Evolutionary conservation across 1,140 invertebrate species (phyloP).

Genomic region (Eriosoma lanigerum): DNA sequence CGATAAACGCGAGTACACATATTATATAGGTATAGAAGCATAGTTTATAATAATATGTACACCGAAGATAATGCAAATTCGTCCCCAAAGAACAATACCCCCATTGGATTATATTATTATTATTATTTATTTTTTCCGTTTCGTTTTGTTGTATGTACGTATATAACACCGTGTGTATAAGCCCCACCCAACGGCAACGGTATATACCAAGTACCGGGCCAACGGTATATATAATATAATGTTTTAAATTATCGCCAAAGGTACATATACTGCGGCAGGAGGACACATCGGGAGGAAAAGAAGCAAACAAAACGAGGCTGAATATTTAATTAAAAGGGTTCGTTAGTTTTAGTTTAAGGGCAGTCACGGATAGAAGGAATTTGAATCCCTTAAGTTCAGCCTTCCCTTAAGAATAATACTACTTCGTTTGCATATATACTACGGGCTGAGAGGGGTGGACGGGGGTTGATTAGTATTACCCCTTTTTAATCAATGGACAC

Average conservation of each 20-base stretch:
- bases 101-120: constrained; percentile 11
- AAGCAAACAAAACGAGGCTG: constrained; percentile 43
- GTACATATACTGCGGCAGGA: too few species aligned
- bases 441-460: background rate
- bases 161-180: background rate
- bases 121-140: constrained; percentile 5
- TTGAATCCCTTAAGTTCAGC: constrained; percentile 52
- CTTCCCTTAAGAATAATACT: constrained; percentile 51
- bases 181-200: too few species aligned
- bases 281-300: too few species aligned
- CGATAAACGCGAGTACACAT: constrained; percentile 12
- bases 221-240: too few species aligned
- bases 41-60: constrained; percentile 17
- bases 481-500: constrained; percentile 52
- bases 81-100: constrained; percentile 50
- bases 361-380: constrained; percentile 52
- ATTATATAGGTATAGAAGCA: background rate
- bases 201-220: background rate
- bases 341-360: constrained; percentile 52
- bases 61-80: constrained; percentile 46
- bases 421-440: constrained; percentile 50
- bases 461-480: constrained; percentile 52
- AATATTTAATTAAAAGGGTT: constrained; percentile 52
- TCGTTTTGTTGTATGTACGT: constrained; percentile 3
- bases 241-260: too few species aligned